Percentiles rank a stretch among this genome's conserved stretches.
phyloP scores from a whole-genome alignment of 2,113 vertebrate genomes.

The Myrmecobius fasciatus region DNA sequence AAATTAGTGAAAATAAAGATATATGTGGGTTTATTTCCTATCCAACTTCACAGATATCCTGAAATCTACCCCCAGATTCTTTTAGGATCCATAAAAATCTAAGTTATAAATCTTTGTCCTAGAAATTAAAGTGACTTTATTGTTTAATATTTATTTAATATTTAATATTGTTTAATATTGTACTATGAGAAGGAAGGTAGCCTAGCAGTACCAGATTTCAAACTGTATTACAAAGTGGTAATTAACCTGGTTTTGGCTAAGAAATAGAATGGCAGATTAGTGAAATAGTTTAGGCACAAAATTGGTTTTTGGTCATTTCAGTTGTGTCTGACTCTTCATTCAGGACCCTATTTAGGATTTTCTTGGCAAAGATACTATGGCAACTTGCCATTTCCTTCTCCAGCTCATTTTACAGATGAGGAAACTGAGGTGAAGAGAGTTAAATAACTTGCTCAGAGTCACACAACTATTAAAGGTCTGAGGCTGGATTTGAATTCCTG shows the following conservation, averaged over 20 bases:
- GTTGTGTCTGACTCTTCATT: no score
- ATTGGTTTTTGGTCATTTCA: no score
- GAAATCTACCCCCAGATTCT: neutral
- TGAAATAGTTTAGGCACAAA: neutral
- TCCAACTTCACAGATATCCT: neutral
- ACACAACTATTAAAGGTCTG: no score
- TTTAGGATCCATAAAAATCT: neutral
- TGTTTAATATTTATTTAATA: no score
- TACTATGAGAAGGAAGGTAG: neutral
- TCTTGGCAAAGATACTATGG: no score
- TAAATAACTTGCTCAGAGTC: no score
- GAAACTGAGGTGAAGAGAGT: no score
- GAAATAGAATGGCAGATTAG: neutral
- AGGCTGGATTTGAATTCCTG: no score
- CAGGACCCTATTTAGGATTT: no score
- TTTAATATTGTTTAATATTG: no score
- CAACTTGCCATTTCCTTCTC: no score
- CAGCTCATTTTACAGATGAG: no score
- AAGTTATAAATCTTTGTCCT: neutral
- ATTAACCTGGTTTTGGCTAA: neutral
- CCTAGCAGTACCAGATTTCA: neutral
- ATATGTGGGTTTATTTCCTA: neutral
- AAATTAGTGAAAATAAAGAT: neutral
- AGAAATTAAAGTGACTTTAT: neutral
- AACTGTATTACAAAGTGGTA: neutral